Evolutionary conservation across 2,113 vertebrate genomes (phyloP).

Genomic region (Crotalus tigris): DNA sequence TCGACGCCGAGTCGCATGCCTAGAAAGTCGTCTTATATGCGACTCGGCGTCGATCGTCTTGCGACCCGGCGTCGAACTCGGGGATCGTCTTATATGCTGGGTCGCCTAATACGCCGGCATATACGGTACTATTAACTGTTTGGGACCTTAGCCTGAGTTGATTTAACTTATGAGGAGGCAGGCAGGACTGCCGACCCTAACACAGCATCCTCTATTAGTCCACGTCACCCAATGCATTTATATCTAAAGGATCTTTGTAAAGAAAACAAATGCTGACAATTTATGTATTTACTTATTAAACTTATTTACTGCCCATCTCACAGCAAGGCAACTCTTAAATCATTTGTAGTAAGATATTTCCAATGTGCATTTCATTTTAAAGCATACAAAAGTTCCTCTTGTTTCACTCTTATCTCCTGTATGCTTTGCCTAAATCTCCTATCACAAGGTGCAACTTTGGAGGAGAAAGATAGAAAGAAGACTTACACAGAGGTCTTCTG

Average conservation of each 20-base stretch:
- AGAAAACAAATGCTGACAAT: neutral
- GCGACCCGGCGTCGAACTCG: no score
- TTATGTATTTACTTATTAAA: neutral
- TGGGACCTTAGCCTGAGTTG: neutral
- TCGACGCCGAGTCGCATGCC: no score
- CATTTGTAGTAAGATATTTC: neutral
- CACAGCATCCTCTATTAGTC: neutral
- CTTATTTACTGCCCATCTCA: neutral
- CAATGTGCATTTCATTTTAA: neutral
- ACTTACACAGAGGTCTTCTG: constrained; percentile 89
- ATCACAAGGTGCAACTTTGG: no score
- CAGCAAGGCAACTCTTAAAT: neutral
- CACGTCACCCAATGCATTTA: neutral
- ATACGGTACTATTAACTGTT: neutral
- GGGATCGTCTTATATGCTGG: no score
- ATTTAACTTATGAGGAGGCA: neutral
- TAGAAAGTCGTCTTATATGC: no score
- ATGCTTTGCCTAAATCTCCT: neutral
- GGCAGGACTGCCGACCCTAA: neutral
- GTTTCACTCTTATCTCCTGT: neutral
- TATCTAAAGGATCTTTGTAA: neutral
- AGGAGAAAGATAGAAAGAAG: fast-evolving
- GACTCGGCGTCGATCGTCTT: no score
- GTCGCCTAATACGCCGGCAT: no score
- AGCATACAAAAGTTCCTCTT: neutral